Evolutionary conservation across 2,797 vertebrate genomes (phyloP).

Genomic region (Tenualosa thibaudeaui): DNA sequence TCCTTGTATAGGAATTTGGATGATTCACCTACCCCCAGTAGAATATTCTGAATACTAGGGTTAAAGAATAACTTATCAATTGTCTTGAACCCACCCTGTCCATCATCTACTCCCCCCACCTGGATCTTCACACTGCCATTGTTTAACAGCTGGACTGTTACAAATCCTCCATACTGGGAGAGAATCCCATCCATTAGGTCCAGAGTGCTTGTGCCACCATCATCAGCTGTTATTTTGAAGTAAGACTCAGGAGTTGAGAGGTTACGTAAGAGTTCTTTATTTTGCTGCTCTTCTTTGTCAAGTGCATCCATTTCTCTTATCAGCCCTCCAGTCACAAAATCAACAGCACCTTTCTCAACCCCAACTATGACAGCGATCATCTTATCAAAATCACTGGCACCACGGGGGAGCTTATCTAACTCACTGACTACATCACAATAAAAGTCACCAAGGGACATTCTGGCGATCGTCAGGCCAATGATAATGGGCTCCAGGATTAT

Average conservation of each 20-base stretch:
- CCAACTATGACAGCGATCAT: slow-evolving; percentile 25
- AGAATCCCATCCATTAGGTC: slow-evolving; percentile 21
- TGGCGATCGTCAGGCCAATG: slow-evolving; percentile 33
- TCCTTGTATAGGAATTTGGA: slow-evolving; percentile 33
- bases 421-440: slow-evolving; percentile 27
- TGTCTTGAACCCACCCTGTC: slow-evolving; percentile 27
- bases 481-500: slow-evolving; percentile 37
- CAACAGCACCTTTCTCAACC: slow-evolving; percentile 23
- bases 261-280: neutral
- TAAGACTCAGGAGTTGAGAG: neutral
- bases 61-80: slow-evolving; percentile 29
- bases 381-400: slow-evolving; percentile 26
- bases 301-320: slow-evolving; percentile 29
- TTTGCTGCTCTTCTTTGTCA: slow-evolving; percentile 28
- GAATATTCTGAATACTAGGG: slow-evolving; percentile 35
- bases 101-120: slow-evolving; percentile 36
- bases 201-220: slow-evolving; percentile 18
- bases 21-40: slow-evolving; percentile 34
- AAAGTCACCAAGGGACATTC: slow-evolving; percentile 39
- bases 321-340: slow-evolving; percentile 39
- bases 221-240: neutral
- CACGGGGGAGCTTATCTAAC: slow-evolving; percentile 34
- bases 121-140: slow-evolving; percentile 26
- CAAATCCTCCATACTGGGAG: slow-evolving; percentile 31
- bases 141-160: slow-evolving; percentile 18